A percentile compares a stretch with the other conserved stretches of the same genome.
phyloP scores from a whole-genome alignment of 2,797 vertebrate species.

The Oreochromis grahami region DNA sequence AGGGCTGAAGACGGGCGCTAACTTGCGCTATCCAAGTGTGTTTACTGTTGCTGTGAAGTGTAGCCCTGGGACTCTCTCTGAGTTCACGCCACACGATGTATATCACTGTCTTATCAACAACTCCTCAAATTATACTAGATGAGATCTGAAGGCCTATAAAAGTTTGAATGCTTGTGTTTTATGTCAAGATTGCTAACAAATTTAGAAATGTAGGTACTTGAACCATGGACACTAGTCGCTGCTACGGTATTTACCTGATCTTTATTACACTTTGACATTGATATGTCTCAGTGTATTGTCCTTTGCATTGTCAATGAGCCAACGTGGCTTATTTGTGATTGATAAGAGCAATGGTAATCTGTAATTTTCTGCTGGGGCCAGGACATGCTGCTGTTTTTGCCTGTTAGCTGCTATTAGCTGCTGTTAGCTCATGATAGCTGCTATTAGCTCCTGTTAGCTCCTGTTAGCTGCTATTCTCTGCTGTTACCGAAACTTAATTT shows the following conservation, averaged over 20 bases:
- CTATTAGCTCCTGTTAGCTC: rapidly evolving
- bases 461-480: rapidly evolving
- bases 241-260: not conserved
- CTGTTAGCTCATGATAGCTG: not conserved
- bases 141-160: not conserved
- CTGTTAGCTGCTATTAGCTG: not conserved
- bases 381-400: not conserved
- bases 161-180: not conserved
- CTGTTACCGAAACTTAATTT: not conserved
- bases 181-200: not conserved
- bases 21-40: not conserved
- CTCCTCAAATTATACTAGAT: not conserved
- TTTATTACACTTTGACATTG: not conserved
- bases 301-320: not conserved
- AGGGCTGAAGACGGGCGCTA: not conserved
- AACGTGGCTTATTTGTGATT: not conserved
- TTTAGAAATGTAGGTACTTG: not conserved
- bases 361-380: not conserved
- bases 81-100: not conserved
- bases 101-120: not conserved
- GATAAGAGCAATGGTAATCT: not conserved
- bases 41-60: not conserved
- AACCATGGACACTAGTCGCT: not conserved
- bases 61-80: not conserved
- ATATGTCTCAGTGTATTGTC: not conserved